Evolutionary conservation across 2,888 invertebrate species (phyloP).

Genomic region (Nowickia ferox): DNA sequence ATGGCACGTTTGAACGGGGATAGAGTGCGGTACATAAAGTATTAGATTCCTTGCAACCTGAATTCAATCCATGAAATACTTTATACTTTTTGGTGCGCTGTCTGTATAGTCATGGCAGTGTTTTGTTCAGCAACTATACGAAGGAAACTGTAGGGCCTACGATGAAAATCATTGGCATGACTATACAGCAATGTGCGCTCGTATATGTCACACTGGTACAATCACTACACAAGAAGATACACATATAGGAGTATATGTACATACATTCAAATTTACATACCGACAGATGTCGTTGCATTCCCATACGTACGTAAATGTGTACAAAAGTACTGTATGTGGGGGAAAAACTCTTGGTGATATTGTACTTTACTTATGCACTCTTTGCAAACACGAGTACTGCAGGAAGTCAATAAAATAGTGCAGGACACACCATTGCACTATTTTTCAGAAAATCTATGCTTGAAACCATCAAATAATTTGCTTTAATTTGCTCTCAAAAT

Average conservation of each 20-base stretch:
- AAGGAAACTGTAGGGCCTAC: constrained; percentile 77
- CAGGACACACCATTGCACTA: too few relatives aligned
- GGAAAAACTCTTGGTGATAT: background rate
- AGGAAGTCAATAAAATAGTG: too few relatives aligned
- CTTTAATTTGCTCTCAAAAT: too few relatives aligned
- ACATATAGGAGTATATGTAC: constrained; percentile 36
- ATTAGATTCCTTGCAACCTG: constrained; percentile 67
- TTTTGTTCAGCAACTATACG: constrained; percentile 72
- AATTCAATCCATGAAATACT: constrained; percentile 65
- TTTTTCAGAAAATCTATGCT: too few relatives aligned
- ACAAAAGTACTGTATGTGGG: background rate
- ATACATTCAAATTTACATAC: constrained; percentile 23
- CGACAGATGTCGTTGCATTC: constrained; percentile 4
- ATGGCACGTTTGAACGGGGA: constrained; percentile 81
- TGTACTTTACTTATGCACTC: background rate
- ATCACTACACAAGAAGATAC: constrained; percentile 64
- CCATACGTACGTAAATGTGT: constrained; percentile 29
- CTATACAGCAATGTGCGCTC: constrained; percentile 76
- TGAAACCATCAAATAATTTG: too few relatives aligned
- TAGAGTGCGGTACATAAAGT: constrained; percentile 79
- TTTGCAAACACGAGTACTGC: too few relatives aligned
- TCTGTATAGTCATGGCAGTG: constrained; percentile 78
- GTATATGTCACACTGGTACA: constrained; percentile 79
- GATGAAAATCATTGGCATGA: constrained; percentile 77
- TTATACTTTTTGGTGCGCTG: constrained; percentile 76